Evolutionary conservation across 2,888 invertebrate genomes (phyloP), one percentile per base, ranked within the genome.

Genomic region (Trachelus stipa): DNA sequence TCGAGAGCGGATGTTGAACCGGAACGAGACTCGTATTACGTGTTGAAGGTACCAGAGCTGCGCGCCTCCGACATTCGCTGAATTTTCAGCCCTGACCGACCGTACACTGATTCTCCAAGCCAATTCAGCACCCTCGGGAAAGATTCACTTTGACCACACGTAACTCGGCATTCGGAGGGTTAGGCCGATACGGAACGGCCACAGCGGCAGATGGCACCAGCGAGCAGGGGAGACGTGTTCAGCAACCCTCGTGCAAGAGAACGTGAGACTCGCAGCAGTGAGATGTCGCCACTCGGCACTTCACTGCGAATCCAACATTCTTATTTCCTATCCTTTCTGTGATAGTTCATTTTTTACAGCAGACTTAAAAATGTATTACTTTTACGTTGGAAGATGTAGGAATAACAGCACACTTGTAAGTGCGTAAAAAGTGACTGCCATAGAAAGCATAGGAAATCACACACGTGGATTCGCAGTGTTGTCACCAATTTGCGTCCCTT

Each of bases 191-290:
- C 77, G 78, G 15, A 40, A 40, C 77, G n/a, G 74, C 69, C 75
- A 79, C 80, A 78, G 82, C 87, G 86, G 85, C 88, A 89, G 89
- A 90, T 88, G 89, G 88, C 89, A 88, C 83, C 85, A 84, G 86
- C 82, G 85, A 87, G 87, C 87, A 87, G 86, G 87, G 85, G 85
- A 83, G 81, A 74, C 77, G 83, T 88, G 88, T 90, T 89, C 88
- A 87, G 85, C 88, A 88, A 89, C 88, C 89, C 85, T 85, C 85
- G 87, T 87, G 85, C 85, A 85, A 85, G 85, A 88, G 86, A 87
- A 86, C 87, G 37, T 68, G 73, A 35, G 31, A 40, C 80, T 81
- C 79, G 76, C 23, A 56, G 56, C 56, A 56, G 56, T n/a, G 69
- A 84, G 34, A 35, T 79, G 71, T 15, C 37, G 37, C 15, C 40